Conservation (phyloP, 1,140 invertebrate species). For the Ceratina australensis region DNA sequence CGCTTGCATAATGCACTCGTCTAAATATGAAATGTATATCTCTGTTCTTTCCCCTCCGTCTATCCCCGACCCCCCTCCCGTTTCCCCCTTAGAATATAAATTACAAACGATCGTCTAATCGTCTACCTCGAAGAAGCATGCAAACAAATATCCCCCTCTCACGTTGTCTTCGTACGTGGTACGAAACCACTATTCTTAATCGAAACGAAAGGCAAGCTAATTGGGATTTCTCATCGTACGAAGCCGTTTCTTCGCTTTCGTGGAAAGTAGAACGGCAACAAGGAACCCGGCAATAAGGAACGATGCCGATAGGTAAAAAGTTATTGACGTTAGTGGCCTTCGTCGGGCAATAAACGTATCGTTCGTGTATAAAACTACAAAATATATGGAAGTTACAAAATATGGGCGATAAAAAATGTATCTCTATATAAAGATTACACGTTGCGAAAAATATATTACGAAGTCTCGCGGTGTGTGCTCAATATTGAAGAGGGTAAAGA, state of each 20-base stretch:
- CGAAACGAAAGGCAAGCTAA: too few relatives aligned
- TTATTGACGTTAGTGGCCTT: background rate
- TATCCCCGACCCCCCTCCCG: background rate
- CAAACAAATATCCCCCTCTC: slow-evolving; percentile 38
- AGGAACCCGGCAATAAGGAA: slow-evolving; percentile 59
- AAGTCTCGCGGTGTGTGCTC: slow-evolving; percentile 28
- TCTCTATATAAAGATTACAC: slow-evolving; percentile 39
- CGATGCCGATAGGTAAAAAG: slow-evolving; percentile 34
- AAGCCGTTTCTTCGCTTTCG: slow-evolving; percentile 11
- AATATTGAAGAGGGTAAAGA: slow-evolving; percentile 18
- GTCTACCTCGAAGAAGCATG: slow-evolving; percentile 26
- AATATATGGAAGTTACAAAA: slow-evolving; percentile 39
- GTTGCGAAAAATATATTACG: slow-evolving; percentile 27
- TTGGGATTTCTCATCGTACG: background rate
- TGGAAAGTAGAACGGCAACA: slow-evolving; percentile 26
- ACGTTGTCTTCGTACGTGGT: background rate
- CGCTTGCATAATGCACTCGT: slow-evolving; percentile 45
- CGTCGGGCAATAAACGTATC: slow-evolving; percentile 28
- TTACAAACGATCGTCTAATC: slow-evolving; percentile 25
- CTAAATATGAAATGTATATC: slow-evolving; percentile 49
- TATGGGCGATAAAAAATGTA: slow-evolving; percentile 39
- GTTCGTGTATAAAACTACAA: slow-evolving; percentile 31
- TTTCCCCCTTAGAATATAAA: slow-evolving; percentile 23
- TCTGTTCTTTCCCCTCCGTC: slow-evolving; percentile 21
- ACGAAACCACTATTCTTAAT: background rate